Conservation (phyloP, 2,888 invertebrate genomes). For the Netelia inedita region DNA sequence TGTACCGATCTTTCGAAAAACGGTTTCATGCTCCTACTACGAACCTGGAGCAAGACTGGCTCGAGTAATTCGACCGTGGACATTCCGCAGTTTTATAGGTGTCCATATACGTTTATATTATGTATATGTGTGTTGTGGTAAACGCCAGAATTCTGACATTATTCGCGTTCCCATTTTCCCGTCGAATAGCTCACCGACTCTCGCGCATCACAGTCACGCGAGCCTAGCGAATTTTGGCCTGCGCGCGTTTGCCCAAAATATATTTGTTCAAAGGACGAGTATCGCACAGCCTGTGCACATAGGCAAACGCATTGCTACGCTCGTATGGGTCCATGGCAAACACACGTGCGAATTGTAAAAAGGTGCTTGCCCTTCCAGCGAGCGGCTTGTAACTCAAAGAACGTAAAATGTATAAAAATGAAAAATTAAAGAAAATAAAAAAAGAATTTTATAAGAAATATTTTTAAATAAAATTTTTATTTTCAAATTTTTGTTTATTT, state of each 20-base stretch:
- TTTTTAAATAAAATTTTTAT: too few relatives aligned
- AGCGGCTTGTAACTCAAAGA: not conserved
- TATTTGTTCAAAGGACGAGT: conserved; percentile 75
- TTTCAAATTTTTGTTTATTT: too few relatives aligned
- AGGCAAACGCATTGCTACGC: conserved; percentile 23
- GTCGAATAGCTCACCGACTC: conserved; percentile 43
- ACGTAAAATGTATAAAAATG: not conserved
- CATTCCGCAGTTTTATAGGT: conserved; percentile 71
- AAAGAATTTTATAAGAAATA: not conserved
- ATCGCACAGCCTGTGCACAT: conserved; percentile 61
- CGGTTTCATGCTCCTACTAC: too few relatives aligned
- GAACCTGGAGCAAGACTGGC: too few relatives aligned
- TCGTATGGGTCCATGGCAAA: not conserved
- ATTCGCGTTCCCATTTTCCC: conserved; percentile 49
- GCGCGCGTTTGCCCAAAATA: conserved; percentile 61
- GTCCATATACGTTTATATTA: conserved; percentile 35
- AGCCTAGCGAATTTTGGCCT: conserved; percentile 45
- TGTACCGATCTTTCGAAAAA: too few relatives aligned
- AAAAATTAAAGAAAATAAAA: not conserved
- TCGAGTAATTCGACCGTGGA: conserved; percentile 68
- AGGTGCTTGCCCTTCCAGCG: too few relatives aligned
- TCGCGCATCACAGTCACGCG: conserved; percentile 26
- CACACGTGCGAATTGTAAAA: too few relatives aligned
- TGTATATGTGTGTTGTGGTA: not conserved
- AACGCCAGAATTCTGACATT: conserved; percentile 28